Evolutionary conservation across 1,140 invertebrate genomes (phyloP), one percentile per base, ranked within the genome.

Genomic region (Anastrepha obliqua): DNA sequence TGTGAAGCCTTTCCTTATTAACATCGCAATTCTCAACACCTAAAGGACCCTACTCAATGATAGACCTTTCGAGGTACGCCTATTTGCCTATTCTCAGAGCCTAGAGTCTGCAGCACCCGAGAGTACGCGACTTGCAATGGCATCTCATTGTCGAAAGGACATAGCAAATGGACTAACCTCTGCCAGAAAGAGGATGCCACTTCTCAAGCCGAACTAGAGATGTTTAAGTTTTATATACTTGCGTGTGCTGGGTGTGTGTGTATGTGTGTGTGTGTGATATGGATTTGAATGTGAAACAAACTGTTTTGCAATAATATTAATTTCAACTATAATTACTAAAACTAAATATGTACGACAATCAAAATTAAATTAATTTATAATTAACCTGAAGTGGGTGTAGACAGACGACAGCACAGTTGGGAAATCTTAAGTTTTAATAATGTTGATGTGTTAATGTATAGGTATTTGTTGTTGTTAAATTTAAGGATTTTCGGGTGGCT

Each of bases 401-500:
- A 74, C 70, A 74, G 17, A 81, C 44, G 74, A 81, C 74, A 81
- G 51, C 74, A 81, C 74, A 81, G 15, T 9, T 7, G 74, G 44
- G 47, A 17, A 55, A 81, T 55, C 74, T 81, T 81, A 81, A 81
- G 55, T 20, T 81, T 51, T 81, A 55, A 81, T 81, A 81, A 81
- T 81, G 47, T 81, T 20, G 44, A 55, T 81, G 44, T 55, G 13
- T 62, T 62, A 15, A 4, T 55, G 17, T 55, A 29, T 81, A 55
- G 51, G 20, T 81, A n/a, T 81, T 39, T 78, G 47, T 55, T 39
- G 51, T 47, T 29, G 44, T 58, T 17, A 55, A 44, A 62, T 85
- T 88, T 90, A 88, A 59, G 88, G 88, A 88, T 88, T 89, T 89
- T 89, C 92, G 87, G 92, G 92, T 89, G 92, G 92, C 86, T 93